Conservation (phyloP, 2,797 vertebrate genomes). For the Coregonus suidteri region DNA sequence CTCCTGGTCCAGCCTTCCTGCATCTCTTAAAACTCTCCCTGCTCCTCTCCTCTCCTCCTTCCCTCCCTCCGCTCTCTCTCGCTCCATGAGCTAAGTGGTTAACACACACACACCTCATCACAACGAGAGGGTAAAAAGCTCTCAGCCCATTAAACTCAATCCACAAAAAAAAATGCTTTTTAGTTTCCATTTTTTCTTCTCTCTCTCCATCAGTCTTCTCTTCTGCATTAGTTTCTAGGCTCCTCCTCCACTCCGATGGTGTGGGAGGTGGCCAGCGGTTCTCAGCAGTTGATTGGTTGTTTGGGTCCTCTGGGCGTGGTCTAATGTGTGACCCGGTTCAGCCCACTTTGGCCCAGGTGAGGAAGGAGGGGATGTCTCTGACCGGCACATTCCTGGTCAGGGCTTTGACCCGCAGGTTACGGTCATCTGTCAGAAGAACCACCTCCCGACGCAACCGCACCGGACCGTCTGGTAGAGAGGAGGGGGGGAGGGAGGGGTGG, state of each 20-base stretch:
- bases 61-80: constrained; percentile 10
- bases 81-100: constrained; percentile 53
- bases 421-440: constrained; percentile 95
- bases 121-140: constrained; percentile 38
- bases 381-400: constrained; percentile 96
- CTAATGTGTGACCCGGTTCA: constrained; percentile 61
- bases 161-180: constrained; percentile 38
- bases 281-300: constrained; percentile 51
- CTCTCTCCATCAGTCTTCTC: constrained; percentile 14
- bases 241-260: constrained; percentile 67
- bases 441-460: constrained; percentile 92
- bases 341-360: constrained; percentile 88
- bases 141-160: constrained; percentile 31
- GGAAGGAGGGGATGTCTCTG: constrained; percentile 94
- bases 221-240: constrained; percentile 27
- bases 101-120: constrained; percentile 59
- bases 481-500: too few species aligned
- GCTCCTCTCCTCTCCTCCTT: constrained; percentile 2
- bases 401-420: constrained; percentile 96
- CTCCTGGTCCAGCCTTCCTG: too few species aligned
- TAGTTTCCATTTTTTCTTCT: constrained; percentile 47
- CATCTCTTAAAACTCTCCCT: too few species aligned
- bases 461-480: constrained; percentile 77
- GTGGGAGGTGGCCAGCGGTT: constrained; percentile 80
- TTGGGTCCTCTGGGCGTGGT: constrained; percentile 49